Conservation (phyloP, 2,797 vertebrate genomes). For the Galago senegalensis region DNA sequence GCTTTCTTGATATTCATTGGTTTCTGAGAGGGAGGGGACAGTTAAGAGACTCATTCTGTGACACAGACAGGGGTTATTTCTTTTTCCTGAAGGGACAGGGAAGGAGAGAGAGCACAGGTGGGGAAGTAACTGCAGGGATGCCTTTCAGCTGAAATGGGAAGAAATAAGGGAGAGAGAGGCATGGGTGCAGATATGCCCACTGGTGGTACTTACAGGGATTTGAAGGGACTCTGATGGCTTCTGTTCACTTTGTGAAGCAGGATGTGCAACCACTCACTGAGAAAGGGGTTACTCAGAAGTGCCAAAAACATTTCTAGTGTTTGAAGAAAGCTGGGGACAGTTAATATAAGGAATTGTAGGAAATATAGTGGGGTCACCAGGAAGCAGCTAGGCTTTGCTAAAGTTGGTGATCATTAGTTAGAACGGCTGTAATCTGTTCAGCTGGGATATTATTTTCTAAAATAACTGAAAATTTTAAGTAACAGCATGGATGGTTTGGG, state of each 20-base stretch:
- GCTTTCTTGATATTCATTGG: neutral
- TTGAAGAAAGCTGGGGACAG: neutral
- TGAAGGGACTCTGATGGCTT: neutral
- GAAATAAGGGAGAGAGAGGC: conserved; percentile 46
- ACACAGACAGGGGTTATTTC: neutral
- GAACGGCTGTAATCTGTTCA: neutral
- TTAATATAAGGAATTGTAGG: neutral
- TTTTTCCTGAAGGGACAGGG: neutral
- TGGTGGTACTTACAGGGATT: neutral
- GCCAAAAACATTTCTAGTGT: neutral
- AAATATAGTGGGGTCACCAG: neutral
- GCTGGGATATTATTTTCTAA: neutral
- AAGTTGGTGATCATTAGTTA: neutral
- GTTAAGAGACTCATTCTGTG: neutral
- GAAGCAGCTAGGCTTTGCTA: neutral
- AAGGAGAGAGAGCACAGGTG: neutral
- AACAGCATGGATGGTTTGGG: neutral
- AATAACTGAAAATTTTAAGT: neutral
- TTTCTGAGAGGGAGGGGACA: neutral
- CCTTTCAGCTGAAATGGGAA: conserved; percentile 30
- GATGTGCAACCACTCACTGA: neutral
- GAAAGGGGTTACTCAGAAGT: neutral
- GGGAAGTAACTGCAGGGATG: neutral
- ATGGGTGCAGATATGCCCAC: neutral
- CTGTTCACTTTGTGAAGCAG: neutral